Base-by-base conservation (phyloP, 2,113 vertebrate species). In the Dicentrarchus labrax region DNA sequence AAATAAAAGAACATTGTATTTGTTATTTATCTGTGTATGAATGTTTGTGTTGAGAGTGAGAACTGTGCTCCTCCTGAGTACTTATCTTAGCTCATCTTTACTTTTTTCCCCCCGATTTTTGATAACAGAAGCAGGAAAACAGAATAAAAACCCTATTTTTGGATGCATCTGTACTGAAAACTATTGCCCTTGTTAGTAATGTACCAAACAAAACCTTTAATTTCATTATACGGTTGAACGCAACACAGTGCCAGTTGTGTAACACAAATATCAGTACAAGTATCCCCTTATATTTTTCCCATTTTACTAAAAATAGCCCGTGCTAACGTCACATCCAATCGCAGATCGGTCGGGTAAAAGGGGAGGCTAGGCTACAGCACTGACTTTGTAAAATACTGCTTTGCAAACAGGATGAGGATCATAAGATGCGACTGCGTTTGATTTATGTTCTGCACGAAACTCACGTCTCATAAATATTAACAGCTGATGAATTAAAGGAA, bases 221-320 rank as follows among this genome's bases (percentile, higher is more conserved):
- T 66, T 48, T 41, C 62, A 24, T 50, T 11, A 47, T 21, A 11
- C 19, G 3, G 41, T 61, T 48, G 19, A 60, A 82, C 43, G 47
- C 16, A 68, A 19, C 5, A 39, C 6, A 16, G 45, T 71, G 38
- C 19, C n/a, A 84, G 16, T 57, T 65, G 17, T 76, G 36, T 41
- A 69, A 76, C 79, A 82, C 57, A 72, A 85, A 72, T 84, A 51
- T 73, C 22, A 71, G 10, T 47, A 36, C 78, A 71, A 86, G 86
- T 92, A 86, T 85, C 39, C 53, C 81, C 77, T 88, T 86, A 88
- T 92, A 93, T 93, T 93, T 12, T 92, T 94, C 85, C 87, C 89
- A 93, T 91, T 88, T 89, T 84, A 91, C 95, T 95, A 96, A 94
- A 96, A 95, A 95, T 96, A 96, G 93, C 88, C 47, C 45, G 43